phyloP scores from a whole-genome alignment of 2,888 invertebrate species.

The Trimorus sp. region DNA sequence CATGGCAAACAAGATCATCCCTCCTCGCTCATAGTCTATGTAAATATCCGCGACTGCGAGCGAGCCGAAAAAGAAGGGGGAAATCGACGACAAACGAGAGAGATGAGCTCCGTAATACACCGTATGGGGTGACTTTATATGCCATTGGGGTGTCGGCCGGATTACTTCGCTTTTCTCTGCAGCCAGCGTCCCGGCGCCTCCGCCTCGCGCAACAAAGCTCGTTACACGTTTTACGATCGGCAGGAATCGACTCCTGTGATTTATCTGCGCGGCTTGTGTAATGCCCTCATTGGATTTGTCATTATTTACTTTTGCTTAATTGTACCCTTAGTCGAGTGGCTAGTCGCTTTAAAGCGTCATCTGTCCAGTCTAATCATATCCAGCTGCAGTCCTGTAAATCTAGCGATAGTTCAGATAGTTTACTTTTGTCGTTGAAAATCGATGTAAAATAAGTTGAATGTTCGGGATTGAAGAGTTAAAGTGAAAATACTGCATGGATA shows the following conservation, averaged over 20 bases:
- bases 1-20: slow-evolving; percentile 81
- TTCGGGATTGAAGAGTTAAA: no score
- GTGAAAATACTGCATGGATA: no score
- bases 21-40: slow-evolving; percentile 79
- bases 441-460: no score
- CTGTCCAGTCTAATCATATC: no score
- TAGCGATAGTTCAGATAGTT: no score
- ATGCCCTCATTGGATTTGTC: slow-evolving; percentile 41
- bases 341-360: slow-evolving; percentile 3
- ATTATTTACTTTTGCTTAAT: slow-evolving; percentile 38
- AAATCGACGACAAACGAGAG: slow-evolving; percentile 64
- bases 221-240: slow-evolving; percentile 56
- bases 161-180: slow-evolving; percentile 76
- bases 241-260: slow-evolving; percentile 50
- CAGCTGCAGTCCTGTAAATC: no score
- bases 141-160: slow-evolving; percentile 74
- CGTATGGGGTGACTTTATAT: slow-evolving; percentile 78
- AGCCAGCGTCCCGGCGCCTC: slow-evolving; percentile 68
- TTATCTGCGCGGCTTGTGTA: slow-evolving; percentile 46
- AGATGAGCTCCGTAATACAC: slow-evolving; percentile 70
- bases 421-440: no score
- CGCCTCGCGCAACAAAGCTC: slow-evolving; percentile 43
- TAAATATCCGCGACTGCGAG: slow-evolving; percentile 75
- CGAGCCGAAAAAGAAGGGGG: slow-evolving; percentile 50
- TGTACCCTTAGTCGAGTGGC: slow-evolving; percentile 19